A percentile compares a stretch with the other conserved stretches of the same genome.
These are phyloP conservation scores for Cygnus buccinator DNA, from an alignment of 2,113 vertebrate species.

Conservation along the genomic window DNA sequence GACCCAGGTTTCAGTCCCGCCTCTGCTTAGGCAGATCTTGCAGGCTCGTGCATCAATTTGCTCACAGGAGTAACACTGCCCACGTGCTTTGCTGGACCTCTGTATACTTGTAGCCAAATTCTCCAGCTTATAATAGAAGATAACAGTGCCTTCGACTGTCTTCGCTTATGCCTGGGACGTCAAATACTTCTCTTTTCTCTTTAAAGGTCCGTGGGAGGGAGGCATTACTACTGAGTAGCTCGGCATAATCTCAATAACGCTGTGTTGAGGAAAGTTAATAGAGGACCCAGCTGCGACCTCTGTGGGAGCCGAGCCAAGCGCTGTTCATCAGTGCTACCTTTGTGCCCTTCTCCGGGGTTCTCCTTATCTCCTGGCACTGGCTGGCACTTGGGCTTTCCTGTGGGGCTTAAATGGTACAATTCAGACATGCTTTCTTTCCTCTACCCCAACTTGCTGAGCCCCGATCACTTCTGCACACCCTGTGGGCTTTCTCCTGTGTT, in stretches of 20 bases:
- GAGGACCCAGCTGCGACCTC: constrained; percentile 55
- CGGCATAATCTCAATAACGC: constrained; percentile 32
- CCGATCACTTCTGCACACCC: background rate
- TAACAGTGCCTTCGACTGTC: constrained; percentile 28
- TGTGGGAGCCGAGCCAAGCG: background rate
- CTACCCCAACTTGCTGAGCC: background rate
- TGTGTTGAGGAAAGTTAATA: constrained; percentile 43
- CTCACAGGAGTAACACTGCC: background rate
- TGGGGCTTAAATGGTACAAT: constrained; percentile 22
- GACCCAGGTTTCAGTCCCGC: background rate
- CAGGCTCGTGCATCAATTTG: background rate
- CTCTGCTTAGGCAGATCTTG: background rate
- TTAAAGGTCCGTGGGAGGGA: background rate
- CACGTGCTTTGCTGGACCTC: background rate
- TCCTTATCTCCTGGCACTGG: constrained; percentile 50
- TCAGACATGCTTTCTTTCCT: background rate
- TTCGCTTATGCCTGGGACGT: background rate
- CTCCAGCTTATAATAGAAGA: background rate
- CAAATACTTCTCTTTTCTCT: background rate
- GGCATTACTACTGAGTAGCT: background rate
- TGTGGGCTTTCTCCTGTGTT: background rate
- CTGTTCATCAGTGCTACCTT: constrained; percentile 52
- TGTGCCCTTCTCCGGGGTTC: constrained; percentile 3
- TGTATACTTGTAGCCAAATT: background rate
- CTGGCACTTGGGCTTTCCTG: constrained; percentile 61